Evolutionary conservation across 2,888 invertebrate genomes (phyloP).

Genomic region (Chalcis sispes): DNA sequence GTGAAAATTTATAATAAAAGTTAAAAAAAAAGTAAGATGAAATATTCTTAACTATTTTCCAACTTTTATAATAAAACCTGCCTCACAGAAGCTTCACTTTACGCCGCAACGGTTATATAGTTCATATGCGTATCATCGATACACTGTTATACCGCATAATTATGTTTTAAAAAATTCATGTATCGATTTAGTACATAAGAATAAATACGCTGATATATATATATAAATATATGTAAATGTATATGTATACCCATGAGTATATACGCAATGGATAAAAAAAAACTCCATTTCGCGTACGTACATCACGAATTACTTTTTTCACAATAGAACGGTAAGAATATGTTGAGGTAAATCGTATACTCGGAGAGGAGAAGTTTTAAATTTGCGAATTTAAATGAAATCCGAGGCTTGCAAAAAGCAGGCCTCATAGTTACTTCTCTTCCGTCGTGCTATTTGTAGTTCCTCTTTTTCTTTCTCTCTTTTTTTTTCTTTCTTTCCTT

Average conservation of each 20-base stretch:
- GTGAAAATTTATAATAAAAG: no score
- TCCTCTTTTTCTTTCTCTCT: background rate
- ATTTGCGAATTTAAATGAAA: conserved; percentile 37
- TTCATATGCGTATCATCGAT: background rate
- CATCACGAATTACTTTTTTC: no score
- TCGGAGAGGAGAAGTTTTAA: conserved; percentile 32
- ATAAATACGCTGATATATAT: no score
- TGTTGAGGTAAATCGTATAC: no score
- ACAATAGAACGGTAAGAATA: no score
- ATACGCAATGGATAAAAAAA: no score
- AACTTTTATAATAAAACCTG: no score
- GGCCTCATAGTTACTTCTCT: conserved; percentile 10
- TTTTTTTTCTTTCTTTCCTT: background rate
- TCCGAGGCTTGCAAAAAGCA: conserved; percentile 26
- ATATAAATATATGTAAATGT: background rate
- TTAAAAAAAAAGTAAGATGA: no score
- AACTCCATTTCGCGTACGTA: no score
- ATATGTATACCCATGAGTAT: background rate
- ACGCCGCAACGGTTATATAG: background rate
- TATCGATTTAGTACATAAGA: background rate
- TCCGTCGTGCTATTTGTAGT: conserved; percentile 13
- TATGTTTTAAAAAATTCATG: background rate
- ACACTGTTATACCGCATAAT: background rate
- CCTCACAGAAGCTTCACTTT: no score
- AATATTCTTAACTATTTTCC: no score